Conservation (phyloP, 2,113 vertebrate species). For the Aptenodytes forsteri region DNA sequence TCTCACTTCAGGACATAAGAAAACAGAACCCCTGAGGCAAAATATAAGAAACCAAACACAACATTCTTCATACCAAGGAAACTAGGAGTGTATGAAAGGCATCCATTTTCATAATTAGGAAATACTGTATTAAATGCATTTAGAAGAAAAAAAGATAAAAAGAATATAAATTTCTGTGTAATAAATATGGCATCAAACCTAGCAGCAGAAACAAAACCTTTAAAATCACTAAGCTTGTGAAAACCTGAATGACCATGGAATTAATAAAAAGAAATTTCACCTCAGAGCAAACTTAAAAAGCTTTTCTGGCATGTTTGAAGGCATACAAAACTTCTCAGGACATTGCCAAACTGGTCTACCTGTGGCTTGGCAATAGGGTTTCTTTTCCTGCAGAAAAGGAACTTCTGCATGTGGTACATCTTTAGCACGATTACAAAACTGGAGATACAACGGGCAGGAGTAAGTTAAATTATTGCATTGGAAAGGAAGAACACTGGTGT, state of each 20-base stretch:
- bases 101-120: background rate
- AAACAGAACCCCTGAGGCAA: background rate
- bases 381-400: background rate
- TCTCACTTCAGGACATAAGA: background rate
- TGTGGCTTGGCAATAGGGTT: background rate
- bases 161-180: background rate
- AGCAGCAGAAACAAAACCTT: background rate
- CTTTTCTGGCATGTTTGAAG: background rate
- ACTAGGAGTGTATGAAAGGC: background rate
- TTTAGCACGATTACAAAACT: background rate
- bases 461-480: background rate
- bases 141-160: background rate
- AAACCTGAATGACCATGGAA: background rate
- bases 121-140: background rate
- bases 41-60: background rate
- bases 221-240: background rate
- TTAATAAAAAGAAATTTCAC: background rate
- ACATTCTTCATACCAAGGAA: background rate
- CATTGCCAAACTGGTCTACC: background rate
- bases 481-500: background rate
- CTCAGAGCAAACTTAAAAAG: background rate
- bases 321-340: background rate
- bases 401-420: background rate
- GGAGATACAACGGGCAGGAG: background rate
- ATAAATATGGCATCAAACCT: background rate